Base-by-base conservation (phyloP, 2,888 invertebrate species). In the Sisyra terminalis region DNA sequence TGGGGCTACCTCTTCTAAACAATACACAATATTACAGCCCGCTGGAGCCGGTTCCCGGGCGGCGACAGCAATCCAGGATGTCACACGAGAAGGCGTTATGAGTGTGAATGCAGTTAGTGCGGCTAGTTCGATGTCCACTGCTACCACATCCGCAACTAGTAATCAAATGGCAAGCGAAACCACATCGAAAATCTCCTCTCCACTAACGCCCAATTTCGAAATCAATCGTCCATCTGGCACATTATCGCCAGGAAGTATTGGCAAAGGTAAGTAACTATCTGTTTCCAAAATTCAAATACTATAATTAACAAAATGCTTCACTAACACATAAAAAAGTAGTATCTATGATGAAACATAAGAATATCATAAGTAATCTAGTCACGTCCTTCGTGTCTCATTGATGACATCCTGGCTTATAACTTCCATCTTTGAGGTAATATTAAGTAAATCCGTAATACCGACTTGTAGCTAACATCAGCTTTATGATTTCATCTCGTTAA, bases 1-100 rank as follows among this genome's bases (percentile, higher is more conserved):
- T 18, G 66, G 53, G 54, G 53, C 58, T 11, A 38, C 51, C 53
- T 70, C 64, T 8, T 76, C 77, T 46, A 88, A 88, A 63, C 86
- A 87, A 59, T 88, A 87, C 57, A 88, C 87, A 46, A 86, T 86
- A 50, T 66, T 88, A 48, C 87, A 88, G 61, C 87, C 87, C 1
- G 86, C 86, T 9, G 80, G 79, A 24, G 72, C 75, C 1, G 82
- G 84, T 3, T 85, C 86, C 15, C 72, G 85, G 40, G 85, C 85
- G 0, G 85, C 85, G 39, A 80, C 80, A 31, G 85, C 81, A 15
- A 69, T 86, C 56, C 85, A 86, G 57, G 86, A 87, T 57, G 80
- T 73, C 44, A 59, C 58, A 15, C 63, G 78, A 35, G 78, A 78
- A 52, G 76, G 75, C 36, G 73, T 75, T 36, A 69, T 73, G 29